Evolutionary conservation across 2,113 vertebrate genomes (phyloP).

Genomic region (Engraulis encrasicolus): DNA sequence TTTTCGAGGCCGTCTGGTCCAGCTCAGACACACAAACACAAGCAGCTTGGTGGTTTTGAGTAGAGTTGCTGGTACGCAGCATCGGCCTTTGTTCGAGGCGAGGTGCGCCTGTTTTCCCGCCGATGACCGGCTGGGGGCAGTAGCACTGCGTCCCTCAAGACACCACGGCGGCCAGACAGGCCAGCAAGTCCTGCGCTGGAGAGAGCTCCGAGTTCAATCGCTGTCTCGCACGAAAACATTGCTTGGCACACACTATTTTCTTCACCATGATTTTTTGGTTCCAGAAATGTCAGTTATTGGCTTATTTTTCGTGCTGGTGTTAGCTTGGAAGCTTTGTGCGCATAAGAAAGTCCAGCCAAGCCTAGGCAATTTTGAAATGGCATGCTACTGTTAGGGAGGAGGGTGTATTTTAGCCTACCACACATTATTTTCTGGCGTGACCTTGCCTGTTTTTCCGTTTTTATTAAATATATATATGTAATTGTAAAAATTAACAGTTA

Average conservation of each 20-base stretch:
- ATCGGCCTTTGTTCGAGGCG: background rate
- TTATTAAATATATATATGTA: no score
- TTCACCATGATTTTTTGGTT: background rate
- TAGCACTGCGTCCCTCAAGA: background rate
- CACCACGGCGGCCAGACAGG: background rate
- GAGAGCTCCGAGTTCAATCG: background rate
- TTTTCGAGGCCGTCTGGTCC: background rate
- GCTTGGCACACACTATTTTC: background rate
- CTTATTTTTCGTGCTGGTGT: background rate
- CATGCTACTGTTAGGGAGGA: background rate
- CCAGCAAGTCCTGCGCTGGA: background rate
- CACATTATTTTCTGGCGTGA: background rate
- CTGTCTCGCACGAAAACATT: conserved; percentile 10
- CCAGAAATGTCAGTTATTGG: background rate
- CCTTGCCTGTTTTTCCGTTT: background rate
- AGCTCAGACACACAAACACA: background rate
- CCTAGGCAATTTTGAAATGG: background rate
- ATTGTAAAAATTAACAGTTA: background rate
- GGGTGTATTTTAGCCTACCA: background rate
- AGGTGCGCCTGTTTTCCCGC: background rate
- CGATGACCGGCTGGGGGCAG: background rate
- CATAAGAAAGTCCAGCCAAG: background rate
- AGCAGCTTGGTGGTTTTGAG: background rate
- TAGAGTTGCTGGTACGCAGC: no score
- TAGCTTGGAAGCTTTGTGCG: background rate